These are phyloP conservation scores for Cyclura pinguis DNA, from an alignment of 2,797 vertebrate species.

Conservation along the genomic window DNA sequence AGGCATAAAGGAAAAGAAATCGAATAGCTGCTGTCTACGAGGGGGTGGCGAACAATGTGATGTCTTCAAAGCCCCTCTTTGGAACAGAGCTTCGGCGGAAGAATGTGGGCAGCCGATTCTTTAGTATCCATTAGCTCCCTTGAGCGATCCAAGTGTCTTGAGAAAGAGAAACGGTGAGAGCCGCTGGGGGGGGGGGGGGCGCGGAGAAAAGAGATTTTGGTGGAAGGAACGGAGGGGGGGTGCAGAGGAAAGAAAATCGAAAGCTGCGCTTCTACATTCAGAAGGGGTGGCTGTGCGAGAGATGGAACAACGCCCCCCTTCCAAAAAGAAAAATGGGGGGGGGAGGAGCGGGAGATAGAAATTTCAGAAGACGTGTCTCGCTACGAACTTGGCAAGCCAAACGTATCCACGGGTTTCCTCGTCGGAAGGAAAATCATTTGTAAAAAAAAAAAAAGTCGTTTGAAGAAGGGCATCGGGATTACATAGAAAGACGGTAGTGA, in stretches of 20 bases:
- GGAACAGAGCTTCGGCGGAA: constrained; percentile 63
- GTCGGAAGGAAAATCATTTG: constrained; percentile 38
- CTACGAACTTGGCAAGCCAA: constrained; percentile 80
- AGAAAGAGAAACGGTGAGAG: neutral
- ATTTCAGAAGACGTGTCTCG: constrained; percentile 68
- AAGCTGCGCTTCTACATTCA: constrained; percentile 46
- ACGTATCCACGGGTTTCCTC: constrained; percentile 70
- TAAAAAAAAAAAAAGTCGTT: neutral
- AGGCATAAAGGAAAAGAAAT: constrained; percentile 32
- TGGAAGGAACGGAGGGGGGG: neutral
- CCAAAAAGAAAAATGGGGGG: constrained; percentile 55
- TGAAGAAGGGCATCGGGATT: neutral
- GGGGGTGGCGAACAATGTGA: neutral
- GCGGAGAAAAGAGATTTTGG: constrained; percentile 5
- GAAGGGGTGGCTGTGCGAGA: constrained; percentile 57
- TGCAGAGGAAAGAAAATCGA: constrained; percentile 18
- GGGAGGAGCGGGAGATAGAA: constrained; percentile 49
- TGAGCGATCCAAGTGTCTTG: constrained; percentile 63
- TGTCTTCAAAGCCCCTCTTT: constrained; percentile 63
- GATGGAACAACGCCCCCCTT: constrained; percentile 24
- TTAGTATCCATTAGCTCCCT: constrained; percentile 75
- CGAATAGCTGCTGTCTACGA: no score
- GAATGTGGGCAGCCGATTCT: constrained; percentile 56
- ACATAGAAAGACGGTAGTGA: neutral
- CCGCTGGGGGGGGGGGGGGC: constrained; percentile 11